A percentile compares a stretch with the other conserved stretches of the same genome.
These are phyloP conservation scores for Todus mexicanus DNA, from an alignment of 2,797 vertebrate genomes.

Conservation along the genomic window DNA sequence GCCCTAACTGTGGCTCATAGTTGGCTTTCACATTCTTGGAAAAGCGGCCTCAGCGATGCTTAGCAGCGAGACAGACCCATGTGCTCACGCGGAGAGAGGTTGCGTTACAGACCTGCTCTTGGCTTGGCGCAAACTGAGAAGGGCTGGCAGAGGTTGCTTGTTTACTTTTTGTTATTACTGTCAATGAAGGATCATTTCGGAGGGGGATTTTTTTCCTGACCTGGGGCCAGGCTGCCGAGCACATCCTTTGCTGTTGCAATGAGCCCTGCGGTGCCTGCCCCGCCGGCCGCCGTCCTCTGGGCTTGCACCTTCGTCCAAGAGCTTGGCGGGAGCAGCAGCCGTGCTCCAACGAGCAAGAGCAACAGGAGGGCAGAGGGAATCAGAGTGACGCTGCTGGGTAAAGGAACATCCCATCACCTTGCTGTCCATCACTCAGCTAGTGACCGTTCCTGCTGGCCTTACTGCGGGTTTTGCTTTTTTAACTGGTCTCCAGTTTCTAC, in stretches of 20 bases:
- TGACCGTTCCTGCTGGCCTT: background rate
- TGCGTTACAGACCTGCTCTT: background rate
- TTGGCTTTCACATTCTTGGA: conserved; percentile 2
- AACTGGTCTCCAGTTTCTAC: background rate
- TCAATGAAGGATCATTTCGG: background rate
- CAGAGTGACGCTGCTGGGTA: background rate
- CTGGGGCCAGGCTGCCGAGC: background rate
- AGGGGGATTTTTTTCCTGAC: conserved; percentile 5
- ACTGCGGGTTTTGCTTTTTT: background rate
- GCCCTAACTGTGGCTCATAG: background rate
- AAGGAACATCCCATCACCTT: background rate
- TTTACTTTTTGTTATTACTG: background rate
- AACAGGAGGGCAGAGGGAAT: background rate
- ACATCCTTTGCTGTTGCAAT: background rate
- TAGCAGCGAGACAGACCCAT: background rate
- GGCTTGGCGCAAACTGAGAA: background rate
- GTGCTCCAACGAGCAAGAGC: background rate
- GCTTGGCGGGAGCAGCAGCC: background rate
- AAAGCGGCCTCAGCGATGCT: background rate
- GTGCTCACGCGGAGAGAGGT: background rate
- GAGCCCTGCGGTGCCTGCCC: background rate
- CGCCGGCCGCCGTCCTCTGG: background rate
- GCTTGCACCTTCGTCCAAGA: background rate
- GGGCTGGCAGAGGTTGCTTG: conserved; percentile 30
- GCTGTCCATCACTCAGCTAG: background rate